phyloP scores from a whole-genome alignment of 2,113 vertebrate genomes.

The Enhydra lutris region DNA sequence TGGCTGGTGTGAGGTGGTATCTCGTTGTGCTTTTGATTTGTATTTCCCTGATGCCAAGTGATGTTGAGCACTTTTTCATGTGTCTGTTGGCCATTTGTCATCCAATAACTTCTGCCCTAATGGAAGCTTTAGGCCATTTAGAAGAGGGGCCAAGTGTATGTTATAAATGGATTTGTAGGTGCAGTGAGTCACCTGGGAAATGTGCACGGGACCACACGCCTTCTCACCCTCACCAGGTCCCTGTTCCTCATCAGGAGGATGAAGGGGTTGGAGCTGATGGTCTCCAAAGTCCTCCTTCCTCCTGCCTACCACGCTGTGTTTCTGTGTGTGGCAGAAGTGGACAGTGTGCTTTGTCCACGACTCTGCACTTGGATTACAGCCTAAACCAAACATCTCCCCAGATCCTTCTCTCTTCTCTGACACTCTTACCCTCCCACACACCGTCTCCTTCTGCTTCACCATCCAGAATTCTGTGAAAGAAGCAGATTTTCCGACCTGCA shows the following conservation, averaged over 20 bases:
- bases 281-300: not conserved
- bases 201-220: too few species aligned
- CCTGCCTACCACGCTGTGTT: not conserved
- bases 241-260: not conserved
- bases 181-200: too few species aligned
- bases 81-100: not conserved
- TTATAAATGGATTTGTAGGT: not conserved
- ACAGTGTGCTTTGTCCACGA: not conserved
- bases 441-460: not conserved
- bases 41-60: too few species aligned
- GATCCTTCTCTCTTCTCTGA: not conserved
- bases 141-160: not conserved
- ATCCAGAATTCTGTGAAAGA: not conserved
- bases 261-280: not conserved
- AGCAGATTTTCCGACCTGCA: not conserved
- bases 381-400: not conserved
- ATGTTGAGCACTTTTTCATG: too few species aligned
- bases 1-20: too few species aligned
- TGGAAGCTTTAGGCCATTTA: not conserved
- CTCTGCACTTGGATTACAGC: not conserved
- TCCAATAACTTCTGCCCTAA: not conserved
- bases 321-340: fast-evolving
- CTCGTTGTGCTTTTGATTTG: too few species aligned
- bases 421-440: too few species aligned
- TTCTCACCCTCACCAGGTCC: not conserved